Evolutionary conservation across 2,888 invertebrate species (phyloP).

Genomic region (Parapristionchus giblindavisi): DNA sequence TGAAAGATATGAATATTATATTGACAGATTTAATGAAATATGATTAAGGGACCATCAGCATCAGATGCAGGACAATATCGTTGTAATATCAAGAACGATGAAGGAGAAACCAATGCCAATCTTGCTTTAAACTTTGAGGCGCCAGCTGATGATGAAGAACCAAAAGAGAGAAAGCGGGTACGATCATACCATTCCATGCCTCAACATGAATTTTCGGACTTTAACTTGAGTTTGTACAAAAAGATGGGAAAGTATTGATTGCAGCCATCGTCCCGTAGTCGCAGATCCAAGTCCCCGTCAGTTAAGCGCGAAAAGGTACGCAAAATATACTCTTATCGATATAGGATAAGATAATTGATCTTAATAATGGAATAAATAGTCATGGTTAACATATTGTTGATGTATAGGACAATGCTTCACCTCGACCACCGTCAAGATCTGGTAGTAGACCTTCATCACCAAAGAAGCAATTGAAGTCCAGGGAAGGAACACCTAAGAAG

Average conservation of each 20-base stretch:
- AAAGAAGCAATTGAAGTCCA: constrained; percentile 40
- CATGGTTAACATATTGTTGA: too few species aligned
- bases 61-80: constrained; percentile 97
- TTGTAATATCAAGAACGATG: constrained; percentile 93
- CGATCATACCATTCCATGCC: neutral
- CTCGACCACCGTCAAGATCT: constrained; percentile 55
- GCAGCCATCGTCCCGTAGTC: constrained; percentile 35
- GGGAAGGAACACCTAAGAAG: constrained; percentile 66
- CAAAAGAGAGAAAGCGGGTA: constrained; percentile 31
- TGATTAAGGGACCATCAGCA: constrained; percentile 84
- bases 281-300: constrained; percentile 32
- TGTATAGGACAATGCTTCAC: constrained; percentile 48
- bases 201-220: neutral
- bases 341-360: too few species aligned
- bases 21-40: too few species aligned
- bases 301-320: constrained; percentile 36
- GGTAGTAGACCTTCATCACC: constrained; percentile 30
- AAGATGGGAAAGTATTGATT: neutral
- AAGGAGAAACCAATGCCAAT: constrained; percentile 96
- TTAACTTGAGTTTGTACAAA: neutral
- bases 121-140: constrained; percentile 91
- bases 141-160: constrained; percentile 43
- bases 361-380: too few species aligned
- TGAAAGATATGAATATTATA: too few species aligned
- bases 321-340: too few species aligned